Conservation (phyloP, 2,797 vertebrate genomes). For the Sebastiscus albofasciatus region DNA sequence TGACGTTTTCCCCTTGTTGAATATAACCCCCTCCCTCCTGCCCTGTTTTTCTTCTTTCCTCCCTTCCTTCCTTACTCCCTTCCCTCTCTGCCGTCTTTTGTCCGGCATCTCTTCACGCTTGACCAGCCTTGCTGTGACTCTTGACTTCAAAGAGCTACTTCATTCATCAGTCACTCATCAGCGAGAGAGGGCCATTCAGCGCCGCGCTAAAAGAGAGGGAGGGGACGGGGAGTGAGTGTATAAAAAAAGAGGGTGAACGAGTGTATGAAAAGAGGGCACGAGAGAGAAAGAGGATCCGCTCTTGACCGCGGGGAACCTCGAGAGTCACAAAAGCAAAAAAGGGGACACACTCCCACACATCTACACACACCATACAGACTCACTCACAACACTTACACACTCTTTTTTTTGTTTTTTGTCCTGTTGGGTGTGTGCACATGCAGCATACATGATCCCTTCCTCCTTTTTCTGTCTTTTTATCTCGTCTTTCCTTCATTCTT, state of each 20-base stretch:
- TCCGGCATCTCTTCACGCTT: constrained; percentile 78
- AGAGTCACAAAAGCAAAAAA: constrained; percentile 62
- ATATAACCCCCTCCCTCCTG: constrained; percentile 27
- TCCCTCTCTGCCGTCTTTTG: constrained; percentile 68
- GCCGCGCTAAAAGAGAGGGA: constrained; percentile 73
- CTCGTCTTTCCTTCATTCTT: constrained; percentile 46
- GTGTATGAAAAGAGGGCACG: constrained; percentile 73
- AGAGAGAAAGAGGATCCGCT: constrained; percentile 75
- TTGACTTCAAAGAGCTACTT: constrained; percentile 84
- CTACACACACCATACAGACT: constrained; percentile 41
- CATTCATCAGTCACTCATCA: constrained; percentile 85
- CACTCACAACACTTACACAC: constrained; percentile 15
- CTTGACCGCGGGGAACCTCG: constrained; percentile 73
- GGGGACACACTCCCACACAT: constrained; percentile 49
- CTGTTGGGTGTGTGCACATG: constrained; percentile 39
- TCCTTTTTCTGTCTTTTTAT: constrained; percentile 23
- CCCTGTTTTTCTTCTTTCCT: not conserved
- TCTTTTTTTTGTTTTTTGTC: constrained; percentile 20
- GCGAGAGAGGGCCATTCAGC: constrained; percentile 75
- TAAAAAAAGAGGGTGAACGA: constrained; percentile 53
- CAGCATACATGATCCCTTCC: constrained; percentile 33
- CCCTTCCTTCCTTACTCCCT: constrained; percentile 22
- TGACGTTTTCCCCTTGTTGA: constrained; percentile 62
- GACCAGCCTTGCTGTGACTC: constrained; percentile 80
- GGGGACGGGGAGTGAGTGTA: constrained; percentile 69